A percentile compares a stretch with the other conserved stretches of the same genome.
Conservation (phyloP, 2,888 invertebrate species). For the Lochmaea crataegi region DNA sequence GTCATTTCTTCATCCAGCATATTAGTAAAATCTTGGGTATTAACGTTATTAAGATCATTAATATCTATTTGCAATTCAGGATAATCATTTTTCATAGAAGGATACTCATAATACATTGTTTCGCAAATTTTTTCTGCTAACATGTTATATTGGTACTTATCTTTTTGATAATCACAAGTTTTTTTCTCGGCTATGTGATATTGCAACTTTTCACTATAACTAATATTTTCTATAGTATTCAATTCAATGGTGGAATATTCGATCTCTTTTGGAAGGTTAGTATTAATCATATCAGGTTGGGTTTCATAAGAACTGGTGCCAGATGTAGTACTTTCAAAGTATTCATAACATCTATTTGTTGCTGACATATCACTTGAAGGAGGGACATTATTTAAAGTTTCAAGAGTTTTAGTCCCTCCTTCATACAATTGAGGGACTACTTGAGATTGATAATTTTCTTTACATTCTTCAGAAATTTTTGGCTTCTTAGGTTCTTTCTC, state of each 20-base stretch:
- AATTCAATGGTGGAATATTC: slow-evolving; percentile 62
- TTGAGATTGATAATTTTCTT: slow-evolving; percentile 62
- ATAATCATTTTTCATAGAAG: slow-evolving; percentile 60
- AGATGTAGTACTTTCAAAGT: slow-evolving; percentile 45
- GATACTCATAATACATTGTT: slow-evolving; percentile 63
- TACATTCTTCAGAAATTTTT: slow-evolving; percentile 57
- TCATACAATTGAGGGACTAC: slow-evolving; percentile 61
- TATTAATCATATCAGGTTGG: slow-evolving; percentile 42
- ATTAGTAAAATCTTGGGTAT: slow-evolving; percentile 67
- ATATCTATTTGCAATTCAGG: slow-evolving; percentile 62
- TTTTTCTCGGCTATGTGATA: slow-evolving; percentile 57
- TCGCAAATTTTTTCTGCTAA: slow-evolving; percentile 60
- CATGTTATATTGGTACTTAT: slow-evolving; percentile 56
- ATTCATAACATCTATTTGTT: slow-evolving; percentile 51
- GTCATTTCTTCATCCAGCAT: slow-evolving; percentile 68
- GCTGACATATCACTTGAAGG: slow-evolving; percentile 39
- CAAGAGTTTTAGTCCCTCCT: slow-evolving; percentile 42
- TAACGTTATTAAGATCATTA: slow-evolving; percentile 61
- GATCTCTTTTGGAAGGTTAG: slow-evolving; percentile 54
- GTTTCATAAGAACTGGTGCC: slow-evolving; percentile 51
- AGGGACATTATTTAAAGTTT: slow-evolving; percentile 40
- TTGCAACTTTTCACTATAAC: slow-evolving; percentile 55
- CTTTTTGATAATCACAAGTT: slow-evolving; percentile 55
- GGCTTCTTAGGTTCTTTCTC: slow-evolving; percentile 30
- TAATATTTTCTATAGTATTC: slow-evolving; percentile 43